A percentile compares a stretch with the other conserved stretches of the same genome.
These are phyloP conservation scores for Amblyraja radiata DNA, from an alignment of 2,797 vertebrate species.

Conservation along the genomic window DNA sequence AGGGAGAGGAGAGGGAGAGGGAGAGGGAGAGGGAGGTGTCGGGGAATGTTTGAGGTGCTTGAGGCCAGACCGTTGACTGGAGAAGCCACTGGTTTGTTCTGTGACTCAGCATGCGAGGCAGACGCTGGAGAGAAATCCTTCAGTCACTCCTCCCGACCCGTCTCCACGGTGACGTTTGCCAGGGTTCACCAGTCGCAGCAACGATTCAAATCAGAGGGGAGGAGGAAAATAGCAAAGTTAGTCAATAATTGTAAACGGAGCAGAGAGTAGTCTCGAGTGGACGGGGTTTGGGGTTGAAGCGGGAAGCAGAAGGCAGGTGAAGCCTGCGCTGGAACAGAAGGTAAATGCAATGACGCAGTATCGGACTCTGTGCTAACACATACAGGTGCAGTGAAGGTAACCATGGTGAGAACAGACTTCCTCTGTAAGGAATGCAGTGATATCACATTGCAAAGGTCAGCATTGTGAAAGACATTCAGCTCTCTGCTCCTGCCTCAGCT, in stretches of 20 bases:
- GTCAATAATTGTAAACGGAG: not conserved
- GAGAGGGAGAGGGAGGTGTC: no score
- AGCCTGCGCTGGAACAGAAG: not conserved
- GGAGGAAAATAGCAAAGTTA: not conserved
- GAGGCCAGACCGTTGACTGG: not conserved
- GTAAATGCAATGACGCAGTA: not conserved
- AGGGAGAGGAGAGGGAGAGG: no score
- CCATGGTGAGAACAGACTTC: not conserved
- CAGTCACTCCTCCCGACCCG: not conserved
- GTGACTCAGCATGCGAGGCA: not conserved
- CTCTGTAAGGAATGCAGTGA: conserved; percentile 56
- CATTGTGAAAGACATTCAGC: conserved; percentile 43
- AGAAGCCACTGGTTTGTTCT: not conserved
- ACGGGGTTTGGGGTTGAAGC: no score
- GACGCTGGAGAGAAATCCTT: not conserved
- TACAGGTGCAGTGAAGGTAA: not conserved
- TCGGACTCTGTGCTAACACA: no score
- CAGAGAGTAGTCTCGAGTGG: no score
- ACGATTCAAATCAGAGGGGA: not conserved
- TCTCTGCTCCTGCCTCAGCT: conserved; percentile 24
- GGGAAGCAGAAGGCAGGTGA: not conserved
- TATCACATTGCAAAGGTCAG: conserved; percentile 74
- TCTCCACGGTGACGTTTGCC: not conserved
- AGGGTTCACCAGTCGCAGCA: not conserved
- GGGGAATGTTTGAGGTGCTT: not conserved